A percentile compares a stretch with the other conserved stretches of the same genome.
Evolutionary conservation across 2,888 invertebrate species (phyloP).

Genomic region (Lypha dubia): DNA sequence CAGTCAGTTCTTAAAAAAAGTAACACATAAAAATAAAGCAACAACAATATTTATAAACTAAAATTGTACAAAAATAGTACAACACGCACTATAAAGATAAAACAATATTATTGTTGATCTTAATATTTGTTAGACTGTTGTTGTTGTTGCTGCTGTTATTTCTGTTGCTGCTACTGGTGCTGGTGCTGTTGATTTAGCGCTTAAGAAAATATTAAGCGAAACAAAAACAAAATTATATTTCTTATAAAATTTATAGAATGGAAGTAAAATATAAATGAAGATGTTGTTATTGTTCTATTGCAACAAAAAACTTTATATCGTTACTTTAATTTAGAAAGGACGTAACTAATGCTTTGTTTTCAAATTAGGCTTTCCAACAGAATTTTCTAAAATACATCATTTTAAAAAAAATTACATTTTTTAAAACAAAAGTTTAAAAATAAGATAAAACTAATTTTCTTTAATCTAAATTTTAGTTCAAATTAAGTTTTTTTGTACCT

Average conservation of each 20-base stretch:
- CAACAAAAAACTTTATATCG: too few relatives aligned
- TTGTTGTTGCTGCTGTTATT: background rate
- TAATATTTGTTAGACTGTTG: background rate
- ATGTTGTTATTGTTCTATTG: too few relatives aligned
- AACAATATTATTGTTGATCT: background rate
- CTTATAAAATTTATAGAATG: background rate
- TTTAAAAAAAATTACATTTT: too few relatives aligned
- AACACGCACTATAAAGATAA: slow-evolving; percentile 12
- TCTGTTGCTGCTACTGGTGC: background rate
- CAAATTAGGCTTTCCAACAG: too few relatives aligned
- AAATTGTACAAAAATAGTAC: slow-evolving; percentile 25
- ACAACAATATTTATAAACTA: slow-evolving; percentile 18
- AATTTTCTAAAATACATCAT: too few relatives aligned
- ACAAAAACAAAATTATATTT: background rate
- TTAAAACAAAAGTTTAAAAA: too few relatives aligned
- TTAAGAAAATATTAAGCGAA: background rate
- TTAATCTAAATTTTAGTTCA: too few relatives aligned
- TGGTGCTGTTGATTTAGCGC: background rate
- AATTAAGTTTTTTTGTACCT: too few relatives aligned
- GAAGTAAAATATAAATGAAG: background rate
- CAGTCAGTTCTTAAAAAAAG: slow-evolving; percentile 7
- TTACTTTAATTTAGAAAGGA: too few relatives aligned
- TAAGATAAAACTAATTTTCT: too few relatives aligned
- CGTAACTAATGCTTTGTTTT: too few relatives aligned
- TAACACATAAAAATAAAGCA: background rate